A percentile compares a stretch with the other conserved stretches of the same genome.
phyloP scores from a whole-genome alignment of 1,140 invertebrate species.

The Lasioglossum albipes region DNA sequence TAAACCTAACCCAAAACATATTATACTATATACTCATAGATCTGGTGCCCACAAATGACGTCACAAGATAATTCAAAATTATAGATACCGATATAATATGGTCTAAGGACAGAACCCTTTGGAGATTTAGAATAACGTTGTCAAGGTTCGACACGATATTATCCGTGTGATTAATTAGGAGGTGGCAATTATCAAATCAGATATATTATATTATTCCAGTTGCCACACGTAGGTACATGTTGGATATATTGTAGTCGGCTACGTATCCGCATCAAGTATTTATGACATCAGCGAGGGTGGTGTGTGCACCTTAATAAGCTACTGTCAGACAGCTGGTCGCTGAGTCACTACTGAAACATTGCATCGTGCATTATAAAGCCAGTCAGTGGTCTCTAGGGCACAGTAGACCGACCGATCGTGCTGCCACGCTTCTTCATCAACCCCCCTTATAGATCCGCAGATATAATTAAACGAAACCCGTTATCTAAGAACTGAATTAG shows the following conservation, averaged over 20 bases:
- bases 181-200: too few species aligned
- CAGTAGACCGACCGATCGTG: slow-evolving; percentile 26
- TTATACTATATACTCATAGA: too few species aligned
- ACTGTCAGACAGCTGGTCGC: slow-evolving; percentile 48
- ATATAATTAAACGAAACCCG: slow-evolving; percentile 34
- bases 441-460: slow-evolving; percentile 22
- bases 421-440: slow-evolving; percentile 12
- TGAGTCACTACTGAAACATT: slow-evolving; percentile 49
- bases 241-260: not conserved
- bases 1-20: too few species aligned
- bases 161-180: too few species aligned
- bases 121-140: too few species aligned
- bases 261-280: slow-evolving; percentile 30
- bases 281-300: slow-evolving; percentile 42
- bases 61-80: too few species aligned
- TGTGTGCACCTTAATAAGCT: slow-evolving; percentile 48
- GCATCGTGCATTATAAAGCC: slow-evolving; percentile 37
- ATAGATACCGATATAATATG: too few species aligned
- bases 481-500: not conserved
- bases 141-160: too few species aligned
- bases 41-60: too few species aligned
- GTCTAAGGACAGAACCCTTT: too few species aligned
- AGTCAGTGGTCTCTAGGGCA: slow-evolving; percentile 24
- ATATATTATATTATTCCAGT: too few species aligned
- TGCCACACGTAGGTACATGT: too few species aligned